Evolutionary conservation across 1,140 invertebrate species (phyloP), one percentile per base, ranked within the genome.

Genomic region (Potamilus streckersoni): DNA sequence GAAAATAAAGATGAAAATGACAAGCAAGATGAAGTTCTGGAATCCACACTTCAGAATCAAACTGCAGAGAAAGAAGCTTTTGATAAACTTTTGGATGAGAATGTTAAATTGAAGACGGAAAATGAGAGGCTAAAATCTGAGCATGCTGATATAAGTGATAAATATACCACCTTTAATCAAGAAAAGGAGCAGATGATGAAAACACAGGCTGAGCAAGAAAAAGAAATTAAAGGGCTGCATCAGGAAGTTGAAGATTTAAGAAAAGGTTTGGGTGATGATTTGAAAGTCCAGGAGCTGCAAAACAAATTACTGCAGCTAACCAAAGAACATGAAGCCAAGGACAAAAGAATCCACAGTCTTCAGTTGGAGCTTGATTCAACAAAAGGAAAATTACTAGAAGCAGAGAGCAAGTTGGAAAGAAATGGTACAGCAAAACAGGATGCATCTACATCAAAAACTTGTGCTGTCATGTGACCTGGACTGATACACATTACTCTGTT

Each of bases 291-390:
- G 64, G 75, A 71, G 55, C 64, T 77, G 57, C 75, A 77, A 61
- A 66, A 71, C 23, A 77, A 77, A 60, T 63, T 77, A 57, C 72
- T 77, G n/a, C 59, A 69, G 64, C 56, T 77, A 60, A 58, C 75
- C 27, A 65, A 73, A 56, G 75, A 77, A 71, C 75, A 77, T 27
- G 75, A 77, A 56, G 65, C 73, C 27, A 77, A 77, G 58, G 75
- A 77, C 56, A 58, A 57, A 49, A 60, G 69, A 16, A 72, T 77
- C 27, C 75, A 77, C 60, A 65, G n/a, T 55, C 58, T 77, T 14
- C 62, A 69, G 49, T 70, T 65, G 12, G 69, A 77, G 60, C 64
- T 77, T 31, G 75, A 77, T 23, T 58, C 70, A 11, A 77, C 69
- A 12, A n/a, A 66, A 56, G 70, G 68, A 61, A 65, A 71, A 58